These are phyloP conservation scores for Rhabdophis nuchalis DNA, from an alignment of 2,797 vertebrate genomes.

Conservation along the genomic window DNA sequence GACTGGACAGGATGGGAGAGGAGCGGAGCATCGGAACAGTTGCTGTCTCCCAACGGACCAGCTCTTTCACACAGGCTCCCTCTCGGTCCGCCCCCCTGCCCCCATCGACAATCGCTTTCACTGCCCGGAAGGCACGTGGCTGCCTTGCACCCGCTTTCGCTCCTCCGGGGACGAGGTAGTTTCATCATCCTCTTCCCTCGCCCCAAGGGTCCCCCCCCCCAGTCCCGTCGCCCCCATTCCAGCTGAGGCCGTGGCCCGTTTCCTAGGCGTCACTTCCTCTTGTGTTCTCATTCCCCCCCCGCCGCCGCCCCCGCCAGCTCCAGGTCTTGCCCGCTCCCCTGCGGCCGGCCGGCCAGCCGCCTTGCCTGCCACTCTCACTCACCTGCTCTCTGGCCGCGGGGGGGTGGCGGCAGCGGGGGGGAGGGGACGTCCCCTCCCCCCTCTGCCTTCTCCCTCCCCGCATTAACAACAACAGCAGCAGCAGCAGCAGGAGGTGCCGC, in stretches of 20 bases:
- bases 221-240: neutral
- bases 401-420: constrained; percentile 1
- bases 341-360: neutral
- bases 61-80: neutral
- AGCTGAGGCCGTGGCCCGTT: neutral
- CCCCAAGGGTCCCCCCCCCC: too few species aligned
- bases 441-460: constrained; percentile 19
- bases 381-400: constrained; percentile 15
- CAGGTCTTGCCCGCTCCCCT: neutral
- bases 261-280: neutral
- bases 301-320: too few species aligned
- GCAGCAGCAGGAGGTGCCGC: neutral
- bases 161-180: too few species aligned
- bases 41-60: neutral
- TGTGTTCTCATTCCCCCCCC: neutral
- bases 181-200: neutral
- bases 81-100: too few species aligned
- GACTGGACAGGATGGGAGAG: neutral
- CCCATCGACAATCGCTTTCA: too few species aligned
- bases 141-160: neutral
- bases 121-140: neutral
- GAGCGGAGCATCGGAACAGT: neutral
- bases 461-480: neutral
- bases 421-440: neutral
- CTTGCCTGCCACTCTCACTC: neutral